Evolutionary conservation across 2,888 invertebrate species (phyloP), one percentile per base, ranked within the genome.

Genomic region (Ditula angustiorana): DNA sequence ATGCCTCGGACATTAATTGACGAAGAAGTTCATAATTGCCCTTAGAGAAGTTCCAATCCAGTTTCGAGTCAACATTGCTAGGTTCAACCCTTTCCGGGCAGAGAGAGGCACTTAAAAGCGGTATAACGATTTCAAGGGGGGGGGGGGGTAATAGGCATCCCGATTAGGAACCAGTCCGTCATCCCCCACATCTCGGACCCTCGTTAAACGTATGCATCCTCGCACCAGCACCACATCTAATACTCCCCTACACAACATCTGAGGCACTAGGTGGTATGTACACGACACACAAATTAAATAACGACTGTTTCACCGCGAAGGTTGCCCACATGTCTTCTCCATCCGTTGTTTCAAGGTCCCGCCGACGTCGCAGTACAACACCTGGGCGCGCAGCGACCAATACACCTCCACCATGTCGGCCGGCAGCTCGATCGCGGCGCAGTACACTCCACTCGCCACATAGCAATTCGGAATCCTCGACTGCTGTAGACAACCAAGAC

Each of bases 311-410:
- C 26, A 24, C 23, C 46, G 28, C 11, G 26, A 57, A 26, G 2
- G 30, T 23, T 30, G 21, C 13, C 46, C 57, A 57, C 5, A 57
- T 16, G 8, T 56, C 56, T 16, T 56, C 44, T 2, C 56, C 56
- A 26, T 13, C 7, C 3, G 26, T 3, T 1, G 56, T 56, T 19
- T 56, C 56, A 8, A 41, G 28, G 8, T 56, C 37, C 7, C 2
- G 16, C 19, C 28, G 16, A 8, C 28, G 41, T 2, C 28, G 37
- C 16, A 56, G 24, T 0, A 8, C n/a, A 11, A 56, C 24, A 21
- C 41, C 26, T 8, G 44, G 41, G 11, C 56, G 24, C n/a, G 56
- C 26, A 4, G 56, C 56, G 5, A 57, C 35, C 11, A 57, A n/a
- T 11, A 44, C 57, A 26, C 44, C 44, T 8, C 57, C 57, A 5